Percentiles rank a stretch among this genome's conserved stretches.
Evolutionary conservation across 2,797 vertebrate genomes (phyloP).

Genomic region (Crenichthys baileyi): DNA sequence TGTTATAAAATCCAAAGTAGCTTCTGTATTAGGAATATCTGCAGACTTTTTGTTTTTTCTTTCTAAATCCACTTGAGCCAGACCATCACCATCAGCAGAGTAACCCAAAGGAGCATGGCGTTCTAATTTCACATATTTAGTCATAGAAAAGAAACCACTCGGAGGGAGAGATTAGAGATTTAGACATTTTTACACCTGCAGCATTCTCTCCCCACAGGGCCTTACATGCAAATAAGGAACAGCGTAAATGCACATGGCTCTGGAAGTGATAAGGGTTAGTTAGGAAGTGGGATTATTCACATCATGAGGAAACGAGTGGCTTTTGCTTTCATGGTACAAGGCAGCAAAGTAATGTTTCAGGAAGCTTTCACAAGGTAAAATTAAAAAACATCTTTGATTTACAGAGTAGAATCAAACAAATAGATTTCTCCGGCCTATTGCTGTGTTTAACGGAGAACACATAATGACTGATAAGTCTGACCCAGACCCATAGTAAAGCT

Average conservation of each 20-base stretch:
- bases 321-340: slow-evolving; percentile 20
- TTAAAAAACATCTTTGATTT: neutral
- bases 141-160: slow-evolving; percentile 56
- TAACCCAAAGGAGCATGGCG: slow-evolving; percentile 58
- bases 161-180: slow-evolving; percentile 63
- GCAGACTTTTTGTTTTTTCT: slow-evolving; percentile 25
- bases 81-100: slow-evolving; percentile 42
- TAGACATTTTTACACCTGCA: slow-evolving; percentile 54
- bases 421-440: neutral
- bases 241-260: slow-evolving; percentile 13
- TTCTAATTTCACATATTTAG: slow-evolving; percentile 67
- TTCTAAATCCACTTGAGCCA: slow-evolving; percentile 51
- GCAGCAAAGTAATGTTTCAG: slow-evolving; percentile 1
- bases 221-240: slow-evolving; percentile 39
- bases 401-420: neutral
- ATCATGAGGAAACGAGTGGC: slow-evolving; percentile 9
- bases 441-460: neutral
- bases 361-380: neutral
- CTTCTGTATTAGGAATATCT: slow-evolving; percentile 39
- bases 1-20: slow-evolving; percentile 34
- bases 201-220: slow-evolving; percentile 34
- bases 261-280: slow-evolving; percentile 5
- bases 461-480: neutral
- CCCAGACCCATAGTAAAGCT: neutral
- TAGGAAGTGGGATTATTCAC: slow-evolving; percentile 37